Percentiles rank a stretch among this genome's conserved stretches.
phyloP scores from a whole-genome alignment of 1,140 invertebrate genomes.

The Zophobas atratus region DNA sequence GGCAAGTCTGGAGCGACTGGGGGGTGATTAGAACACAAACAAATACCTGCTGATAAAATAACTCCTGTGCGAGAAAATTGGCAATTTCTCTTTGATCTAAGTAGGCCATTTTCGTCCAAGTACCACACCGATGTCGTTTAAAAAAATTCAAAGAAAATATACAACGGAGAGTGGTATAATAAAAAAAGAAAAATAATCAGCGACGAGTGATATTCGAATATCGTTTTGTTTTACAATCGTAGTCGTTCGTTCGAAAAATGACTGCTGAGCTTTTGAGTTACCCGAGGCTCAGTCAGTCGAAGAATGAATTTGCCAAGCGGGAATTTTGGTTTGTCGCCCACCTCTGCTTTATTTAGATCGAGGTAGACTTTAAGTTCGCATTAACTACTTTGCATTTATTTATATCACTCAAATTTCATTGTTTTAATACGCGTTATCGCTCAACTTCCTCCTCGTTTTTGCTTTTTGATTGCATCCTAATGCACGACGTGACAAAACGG shows the following conservation, averaged over 20 bases:
- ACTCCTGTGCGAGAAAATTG: conserved; percentile 84
- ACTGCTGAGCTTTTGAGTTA: conserved; percentile 54
- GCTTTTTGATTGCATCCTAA: conserved; percentile 48
- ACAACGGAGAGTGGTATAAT: conserved; percentile 6
- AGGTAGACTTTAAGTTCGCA: conserved; percentile 61
- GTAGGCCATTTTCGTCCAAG: conserved; percentile 62
- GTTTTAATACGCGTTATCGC: conserved; percentile 34
- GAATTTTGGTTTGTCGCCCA: conserved; percentile 66
- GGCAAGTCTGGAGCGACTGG: neutral
- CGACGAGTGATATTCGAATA: conserved; percentile 52
- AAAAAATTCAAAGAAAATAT: conserved; percentile 30
- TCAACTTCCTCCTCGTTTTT: conserved; percentile 30
- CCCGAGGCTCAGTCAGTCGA: conserved; percentile 62
- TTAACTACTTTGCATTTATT: conserved; percentile 59
- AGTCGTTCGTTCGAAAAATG: conserved; percentile 65
- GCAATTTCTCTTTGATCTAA: conserved; percentile 86
- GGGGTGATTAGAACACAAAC: conserved; percentile 22
- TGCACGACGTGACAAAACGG: neutral
- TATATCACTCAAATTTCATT: conserved; percentile 56
- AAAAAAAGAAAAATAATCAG: conserved; percentile 45
- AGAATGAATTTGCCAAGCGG: conserved; percentile 61
- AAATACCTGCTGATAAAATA: conserved; percentile 77
- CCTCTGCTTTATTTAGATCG: conserved; percentile 64
- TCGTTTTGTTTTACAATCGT: conserved; percentile 43
- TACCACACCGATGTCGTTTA: conserved; percentile 35